phyloP scores from a whole-genome alignment of 2,888 invertebrate genomes.

The Andrena bicolor region DNA sequence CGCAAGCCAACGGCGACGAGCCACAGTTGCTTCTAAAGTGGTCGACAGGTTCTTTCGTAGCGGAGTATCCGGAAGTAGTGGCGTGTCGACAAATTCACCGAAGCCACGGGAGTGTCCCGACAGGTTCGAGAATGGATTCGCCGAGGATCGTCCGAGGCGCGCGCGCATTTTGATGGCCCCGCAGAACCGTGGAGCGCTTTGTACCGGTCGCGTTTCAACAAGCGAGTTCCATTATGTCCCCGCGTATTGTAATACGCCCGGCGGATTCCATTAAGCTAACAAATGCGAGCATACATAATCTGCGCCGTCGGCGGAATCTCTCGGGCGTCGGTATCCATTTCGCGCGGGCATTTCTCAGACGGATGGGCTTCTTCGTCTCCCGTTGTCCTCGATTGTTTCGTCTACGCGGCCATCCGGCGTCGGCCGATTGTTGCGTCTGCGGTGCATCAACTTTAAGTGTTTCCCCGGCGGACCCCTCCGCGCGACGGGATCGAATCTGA shows the following conservation, averaged over 20 bases:
- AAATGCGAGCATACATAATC: constrained; percentile 69
- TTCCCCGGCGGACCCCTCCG: not conserved
- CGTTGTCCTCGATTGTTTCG: constrained; percentile 58
- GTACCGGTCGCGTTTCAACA: constrained; percentile 47
- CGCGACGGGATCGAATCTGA: not conserved
- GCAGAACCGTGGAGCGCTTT: constrained; percentile 41
- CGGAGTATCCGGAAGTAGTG: constrained; percentile 51
- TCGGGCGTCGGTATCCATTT: constrained; percentile 48
- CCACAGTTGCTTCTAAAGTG: constrained; percentile 53
- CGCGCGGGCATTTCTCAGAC: constrained; percentile 64
- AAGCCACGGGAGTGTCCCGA: constrained; percentile 22
- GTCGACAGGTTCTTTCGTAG: constrained; percentile 57
- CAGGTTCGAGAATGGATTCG: constrained; percentile 33
- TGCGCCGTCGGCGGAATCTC: constrained; percentile 46
- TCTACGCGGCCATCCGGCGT: constrained; percentile 36
- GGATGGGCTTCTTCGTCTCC: constrained; percentile 16
- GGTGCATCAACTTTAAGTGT: constrained; percentile 59
- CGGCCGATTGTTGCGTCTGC: constrained; percentile 59
- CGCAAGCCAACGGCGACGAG: not conserved
- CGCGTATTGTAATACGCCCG: constrained; percentile 60
- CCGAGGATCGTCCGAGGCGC: constrained; percentile 13
- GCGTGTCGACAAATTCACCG: constrained; percentile 32
- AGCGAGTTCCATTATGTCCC: constrained; percentile 67
- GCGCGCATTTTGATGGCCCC: constrained; percentile 27
- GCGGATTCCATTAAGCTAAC: constrained; percentile 70